A percentile compares a stretch with the other conserved stretches of the same genome.
phyloP scores from a whole-genome alignment of 1,140 invertebrate species.

The Hyles euphorbiae region DNA sequence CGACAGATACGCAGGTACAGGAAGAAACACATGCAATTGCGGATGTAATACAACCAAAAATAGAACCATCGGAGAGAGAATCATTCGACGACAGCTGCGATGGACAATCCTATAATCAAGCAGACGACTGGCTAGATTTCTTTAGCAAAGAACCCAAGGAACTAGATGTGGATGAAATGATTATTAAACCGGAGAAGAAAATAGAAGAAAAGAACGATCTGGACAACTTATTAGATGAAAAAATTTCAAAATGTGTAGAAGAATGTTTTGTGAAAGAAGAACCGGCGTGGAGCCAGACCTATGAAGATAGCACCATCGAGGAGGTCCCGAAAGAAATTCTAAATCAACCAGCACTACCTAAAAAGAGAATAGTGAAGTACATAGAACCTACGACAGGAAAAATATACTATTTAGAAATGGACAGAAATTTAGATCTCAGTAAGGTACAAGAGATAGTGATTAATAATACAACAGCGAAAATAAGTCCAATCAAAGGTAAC shows the following conservation, averaged over 20 bases:
- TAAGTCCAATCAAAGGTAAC: conserved; percentile 51
- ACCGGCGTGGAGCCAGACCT: background rate
- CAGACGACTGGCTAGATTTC: conserved; percentile 60
- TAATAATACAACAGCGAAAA: conserved; percentile 50
- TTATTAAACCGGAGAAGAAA: conserved; percentile 47
- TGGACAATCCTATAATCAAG: conserved; percentile 4
- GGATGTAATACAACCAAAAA: conserved; percentile 6
- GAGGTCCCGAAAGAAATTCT: conserved; percentile 35
- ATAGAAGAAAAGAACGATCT: conserved; percentile 16
- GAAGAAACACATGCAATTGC: conserved; percentile 6
- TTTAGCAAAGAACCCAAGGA: conserved; percentile 50
- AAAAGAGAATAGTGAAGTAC: conserved; percentile 64
- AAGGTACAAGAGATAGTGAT: conserved; percentile 63
- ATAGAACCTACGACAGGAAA: conserved; percentile 60
- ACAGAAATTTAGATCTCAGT: conserved; percentile 48
- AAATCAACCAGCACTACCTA: conserved; percentile 24
- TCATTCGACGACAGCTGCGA: background rate
- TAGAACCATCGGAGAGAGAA: conserved; percentile 6
- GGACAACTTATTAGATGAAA: conserved; percentile 9
- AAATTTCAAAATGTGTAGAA: conserved; percentile 4
- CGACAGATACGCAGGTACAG: conserved; percentile 5
- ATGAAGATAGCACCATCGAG: background rate
- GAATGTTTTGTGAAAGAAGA: background rate
- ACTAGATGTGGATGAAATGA: conserved; percentile 62
- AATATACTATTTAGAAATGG: conserved; percentile 67